A percentile compares a stretch with the other conserved stretches of the same genome.
Evolutionary conservation across 2,888 invertebrate genomes (phyloP).

Genomic region (Lasioglossum villosulum): DNA sequence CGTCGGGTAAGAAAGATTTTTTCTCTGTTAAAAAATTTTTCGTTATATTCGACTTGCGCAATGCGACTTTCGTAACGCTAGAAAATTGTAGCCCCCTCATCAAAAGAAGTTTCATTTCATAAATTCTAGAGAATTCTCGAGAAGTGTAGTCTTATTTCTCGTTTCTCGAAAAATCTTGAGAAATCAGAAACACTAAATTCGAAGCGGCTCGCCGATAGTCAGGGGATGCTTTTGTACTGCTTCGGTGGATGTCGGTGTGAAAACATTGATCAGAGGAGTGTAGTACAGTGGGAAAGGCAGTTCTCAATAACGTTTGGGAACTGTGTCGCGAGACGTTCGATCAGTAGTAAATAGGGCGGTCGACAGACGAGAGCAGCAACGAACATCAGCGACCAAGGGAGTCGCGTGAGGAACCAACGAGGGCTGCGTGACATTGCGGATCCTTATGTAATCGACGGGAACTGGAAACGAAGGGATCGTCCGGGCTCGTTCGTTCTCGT

Average conservation of each 20-base stretch:
- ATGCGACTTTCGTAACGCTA: no score
- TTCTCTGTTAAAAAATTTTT: no score
- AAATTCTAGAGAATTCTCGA: no score
- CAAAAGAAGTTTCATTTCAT: no score
- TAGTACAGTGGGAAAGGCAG: slow-evolving; percentile 19
- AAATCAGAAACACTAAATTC: no score
- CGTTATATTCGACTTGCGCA: no score
- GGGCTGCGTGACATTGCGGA: slow-evolving; percentile 65
- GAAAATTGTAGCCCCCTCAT: no score
- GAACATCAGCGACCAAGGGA: slow-evolving; percentile 4
- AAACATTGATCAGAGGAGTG: slow-evolving; percentile 50
- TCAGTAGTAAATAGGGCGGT: slow-evolving; percentile 63
- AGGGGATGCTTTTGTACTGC: background rate
- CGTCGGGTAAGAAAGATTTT: no score
- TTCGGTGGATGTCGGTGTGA: background rate
- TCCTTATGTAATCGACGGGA: slow-evolving; percentile 66
- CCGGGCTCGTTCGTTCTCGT: slow-evolving; percentile 12
- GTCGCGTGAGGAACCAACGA: slow-evolving; percentile 52
- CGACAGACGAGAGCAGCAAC: slow-evolving; percentile 13
- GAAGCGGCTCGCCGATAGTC: background rate
- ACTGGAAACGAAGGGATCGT: slow-evolving; percentile 41
- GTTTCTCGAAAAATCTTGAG: no score
- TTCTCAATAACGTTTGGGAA: slow-evolving; percentile 52
- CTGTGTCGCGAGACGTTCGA: slow-evolving; percentile 56
- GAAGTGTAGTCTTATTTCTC: no score